Conservation (phyloP, 2,888 invertebrate species). For the Sphecodes monilicornis region DNA sequence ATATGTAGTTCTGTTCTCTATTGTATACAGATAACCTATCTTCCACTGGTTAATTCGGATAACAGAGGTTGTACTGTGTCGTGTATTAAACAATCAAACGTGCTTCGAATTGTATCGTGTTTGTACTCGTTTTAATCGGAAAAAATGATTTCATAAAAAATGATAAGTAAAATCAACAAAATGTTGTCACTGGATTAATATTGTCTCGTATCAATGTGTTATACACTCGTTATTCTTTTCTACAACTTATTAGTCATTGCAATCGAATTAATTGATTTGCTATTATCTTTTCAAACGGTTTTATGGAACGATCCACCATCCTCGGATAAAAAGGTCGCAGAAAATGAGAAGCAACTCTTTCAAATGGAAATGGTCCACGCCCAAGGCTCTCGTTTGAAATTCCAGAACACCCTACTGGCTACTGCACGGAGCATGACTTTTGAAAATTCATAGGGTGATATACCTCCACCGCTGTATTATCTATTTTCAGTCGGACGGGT, state of each 20-base stretch:
- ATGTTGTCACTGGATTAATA: no score
- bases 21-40: no score
- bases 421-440: not conserved
- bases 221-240: no score
- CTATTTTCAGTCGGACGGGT: constrained; percentile 37
- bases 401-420: not conserved
- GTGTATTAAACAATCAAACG: no score
- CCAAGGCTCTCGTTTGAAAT: not conserved
- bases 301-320: not conserved
- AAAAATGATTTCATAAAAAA: no score
- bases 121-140: not conserved
- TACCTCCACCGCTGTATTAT: constrained; percentile 1
- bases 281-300: not conserved
- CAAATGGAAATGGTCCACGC: not conserved
- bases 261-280: not conserved
- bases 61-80: no score
- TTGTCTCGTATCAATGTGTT: no score
- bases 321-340: not conserved
- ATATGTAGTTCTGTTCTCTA: no score
- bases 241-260: no score
- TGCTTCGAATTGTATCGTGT: not conserved
- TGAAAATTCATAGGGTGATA: constrained; percentile 19
- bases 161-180: no score
- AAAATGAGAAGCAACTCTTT: not conserved
- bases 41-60: no score